phyloP scores from a whole-genome alignment of 2,888 invertebrate species.

The Harmothoe impar region DNA sequence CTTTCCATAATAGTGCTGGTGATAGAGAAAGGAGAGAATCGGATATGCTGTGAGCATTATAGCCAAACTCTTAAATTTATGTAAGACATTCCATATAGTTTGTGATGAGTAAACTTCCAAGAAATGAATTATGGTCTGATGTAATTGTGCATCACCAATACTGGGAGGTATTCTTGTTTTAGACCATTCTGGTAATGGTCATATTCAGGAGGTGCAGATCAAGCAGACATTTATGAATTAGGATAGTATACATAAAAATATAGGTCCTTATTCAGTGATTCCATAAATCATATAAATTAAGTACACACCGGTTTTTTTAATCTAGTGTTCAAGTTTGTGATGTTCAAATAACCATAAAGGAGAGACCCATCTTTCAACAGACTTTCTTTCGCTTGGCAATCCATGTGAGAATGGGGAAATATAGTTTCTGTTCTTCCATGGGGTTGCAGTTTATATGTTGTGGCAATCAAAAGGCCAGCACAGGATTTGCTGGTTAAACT shows the following conservation, averaged over 20 bases:
- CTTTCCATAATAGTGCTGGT: background rate
- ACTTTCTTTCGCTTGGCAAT: background rate
- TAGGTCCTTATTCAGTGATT: no score
- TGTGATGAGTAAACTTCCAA: conserved; percentile 38
- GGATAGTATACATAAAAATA: no score
- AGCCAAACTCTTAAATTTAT: background rate
- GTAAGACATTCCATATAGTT: conserved; percentile 46
- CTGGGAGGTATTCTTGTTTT: background rate
- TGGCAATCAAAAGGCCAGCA: conserved; percentile 9
- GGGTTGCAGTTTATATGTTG: background rate
- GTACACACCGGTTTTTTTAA: no score
- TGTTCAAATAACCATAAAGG: background rate
- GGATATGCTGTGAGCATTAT: background rate
- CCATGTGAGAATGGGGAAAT: background rate
- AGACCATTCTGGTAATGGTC: conserved; percentile 29
- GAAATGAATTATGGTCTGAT: background rate
- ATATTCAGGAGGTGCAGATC: background rate
- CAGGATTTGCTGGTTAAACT: background rate
- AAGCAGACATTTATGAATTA: background rate
- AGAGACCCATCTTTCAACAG: conserved; percentile 34
- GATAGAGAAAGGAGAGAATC: conserved; percentile 1
- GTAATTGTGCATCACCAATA: background rate
- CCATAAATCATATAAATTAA: no score
- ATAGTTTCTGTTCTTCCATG: background rate
- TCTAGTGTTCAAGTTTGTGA: background rate